A percentile compares a stretch with the other conserved stretches of the same genome.
Evolutionary conservation across 2,888 invertebrate genomes (phyloP).

Genomic region (Gastrophysa polygoni): DNA sequence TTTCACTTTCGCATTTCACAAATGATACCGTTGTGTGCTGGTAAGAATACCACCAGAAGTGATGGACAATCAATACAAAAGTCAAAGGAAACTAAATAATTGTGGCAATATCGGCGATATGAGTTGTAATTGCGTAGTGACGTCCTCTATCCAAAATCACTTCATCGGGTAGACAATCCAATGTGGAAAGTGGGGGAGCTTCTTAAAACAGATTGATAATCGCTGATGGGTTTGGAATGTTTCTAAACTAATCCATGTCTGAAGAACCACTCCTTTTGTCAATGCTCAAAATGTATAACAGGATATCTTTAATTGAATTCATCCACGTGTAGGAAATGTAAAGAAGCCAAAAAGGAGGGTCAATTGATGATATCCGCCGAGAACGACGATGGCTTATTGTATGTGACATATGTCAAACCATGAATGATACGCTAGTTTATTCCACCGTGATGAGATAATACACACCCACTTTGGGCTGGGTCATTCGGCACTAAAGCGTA

Average conservation of each 20-base stretch:
- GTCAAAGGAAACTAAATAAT: background rate
- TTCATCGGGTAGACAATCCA: no score
- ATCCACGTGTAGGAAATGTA: constrained; percentile 7
- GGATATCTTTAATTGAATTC: constrained; percentile 3
- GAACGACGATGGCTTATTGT: background rate
- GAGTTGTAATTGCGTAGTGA: no score
- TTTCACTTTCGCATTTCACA: background rate
- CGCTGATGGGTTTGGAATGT: background rate
- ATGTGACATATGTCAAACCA: no score
- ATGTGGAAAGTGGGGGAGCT: no score
- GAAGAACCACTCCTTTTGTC: background rate
- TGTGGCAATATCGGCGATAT: no score
- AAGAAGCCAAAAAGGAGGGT: no score
- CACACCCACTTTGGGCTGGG: no score
- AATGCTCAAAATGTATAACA: constrained; percentile 7
- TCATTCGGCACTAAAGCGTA: no score
- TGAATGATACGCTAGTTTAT: no score
- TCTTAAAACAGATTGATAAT: no score
- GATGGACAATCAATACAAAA: background rate
- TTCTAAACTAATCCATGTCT: background rate
- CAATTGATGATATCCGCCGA: constrained; percentile 6
- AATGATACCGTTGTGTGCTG: background rate
- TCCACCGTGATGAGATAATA: no score
- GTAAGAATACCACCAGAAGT: background rate
- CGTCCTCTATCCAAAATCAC: no score